Conservation (phyloP, 92 coral and sea anemone genomes). For the Phenganax marumi region DNA sequence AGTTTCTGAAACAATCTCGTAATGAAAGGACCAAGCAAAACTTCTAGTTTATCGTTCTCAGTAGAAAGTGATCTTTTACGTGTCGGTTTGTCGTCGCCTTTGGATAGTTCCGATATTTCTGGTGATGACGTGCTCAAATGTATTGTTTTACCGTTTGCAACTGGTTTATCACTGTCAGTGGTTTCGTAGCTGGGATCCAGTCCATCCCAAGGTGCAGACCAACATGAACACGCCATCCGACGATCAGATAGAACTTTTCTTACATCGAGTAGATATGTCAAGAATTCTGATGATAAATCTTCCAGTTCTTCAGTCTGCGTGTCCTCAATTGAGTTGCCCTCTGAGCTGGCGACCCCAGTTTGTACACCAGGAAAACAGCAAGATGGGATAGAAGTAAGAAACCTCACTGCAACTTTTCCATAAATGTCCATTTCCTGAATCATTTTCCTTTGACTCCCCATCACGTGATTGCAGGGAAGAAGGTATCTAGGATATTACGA, state of each 20-base stretch:
- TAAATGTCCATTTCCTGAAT: constrained; percentile 90
- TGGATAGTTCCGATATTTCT: constrained; percentile 18
- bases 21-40: constrained; percentile 72
- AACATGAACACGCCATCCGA: constrained; percentile 80
- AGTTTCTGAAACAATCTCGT: constrained; percentile 78
- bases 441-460: constrained; percentile 89
- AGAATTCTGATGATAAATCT: constrained; percentile 66
- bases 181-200: constrained; percentile 68
- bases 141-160: constrained; percentile 17
- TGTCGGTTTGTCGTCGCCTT: constrained; percentile 35
- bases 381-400: constrained; percentile 84
- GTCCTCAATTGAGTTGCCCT: constrained; percentile 69
- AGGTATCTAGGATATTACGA: constrained; percentile 64
- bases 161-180: constrained; percentile 7
- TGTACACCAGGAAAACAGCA: constrained; percentile 58
- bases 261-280: constrained; percentile 87
- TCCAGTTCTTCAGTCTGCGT: constrained; percentile 45
- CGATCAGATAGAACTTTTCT: constrained; percentile 75
- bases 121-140: constrained; percentile 28
- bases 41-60: constrained; percentile 54
- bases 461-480: constrained; percentile 86
- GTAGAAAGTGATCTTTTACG: constrained; percentile 65
- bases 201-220: constrained; percentile 90
- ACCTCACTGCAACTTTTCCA: constrained; percentile 94
- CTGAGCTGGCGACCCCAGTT: not conserved